Conservation (phyloP, 1,140 invertebrate species). For the Dreissena polymorpha region DNA sequence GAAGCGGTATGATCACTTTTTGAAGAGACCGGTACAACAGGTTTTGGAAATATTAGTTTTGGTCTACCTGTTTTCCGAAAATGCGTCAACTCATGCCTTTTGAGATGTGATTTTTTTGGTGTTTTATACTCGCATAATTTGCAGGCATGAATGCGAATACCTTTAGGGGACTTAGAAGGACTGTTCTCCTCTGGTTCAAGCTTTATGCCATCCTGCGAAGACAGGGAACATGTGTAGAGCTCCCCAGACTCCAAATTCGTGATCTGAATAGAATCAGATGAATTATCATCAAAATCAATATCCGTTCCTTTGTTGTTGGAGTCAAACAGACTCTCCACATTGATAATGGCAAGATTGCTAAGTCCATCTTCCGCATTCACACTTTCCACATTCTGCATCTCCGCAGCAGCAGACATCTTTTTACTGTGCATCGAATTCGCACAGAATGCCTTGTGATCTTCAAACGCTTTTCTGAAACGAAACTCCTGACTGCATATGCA, state of each 20-base stretch:
- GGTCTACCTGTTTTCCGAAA: background rate
- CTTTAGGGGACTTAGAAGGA: background rate
- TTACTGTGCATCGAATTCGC: background rate
- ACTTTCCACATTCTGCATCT: background rate
- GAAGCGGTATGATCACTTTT: background rate
- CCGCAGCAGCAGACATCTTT: background rate
- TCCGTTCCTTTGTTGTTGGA: constrained; percentile 26
- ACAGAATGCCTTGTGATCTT: constrained; percentile 36
- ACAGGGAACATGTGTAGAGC: constrained; percentile 5
- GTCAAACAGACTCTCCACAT: constrained; percentile 32
- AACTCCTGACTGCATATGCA: constrained; percentile 43
- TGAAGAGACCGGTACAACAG: background rate
- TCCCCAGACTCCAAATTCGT: constrained; percentile 32
- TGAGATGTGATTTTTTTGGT: constrained; percentile 36
- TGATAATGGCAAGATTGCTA: constrained; percentile 28
- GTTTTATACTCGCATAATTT: constrained; percentile 38
- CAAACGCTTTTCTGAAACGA: constrained; percentile 20
- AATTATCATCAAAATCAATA: constrained; percentile 42
- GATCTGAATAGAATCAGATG: constrained; percentile 32
- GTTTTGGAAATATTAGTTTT: background rate
- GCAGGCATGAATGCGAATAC: background rate
- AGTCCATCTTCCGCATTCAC: background rate
- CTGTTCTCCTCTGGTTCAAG: background rate
- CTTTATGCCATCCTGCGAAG: background rate
- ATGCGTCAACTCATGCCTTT: constrained; percentile 32